Evolutionary conservation across 2,888 invertebrate genomes (phyloP), one percentile per base, ranked within the genome.

Genomic region (Seira musarum): DNA sequence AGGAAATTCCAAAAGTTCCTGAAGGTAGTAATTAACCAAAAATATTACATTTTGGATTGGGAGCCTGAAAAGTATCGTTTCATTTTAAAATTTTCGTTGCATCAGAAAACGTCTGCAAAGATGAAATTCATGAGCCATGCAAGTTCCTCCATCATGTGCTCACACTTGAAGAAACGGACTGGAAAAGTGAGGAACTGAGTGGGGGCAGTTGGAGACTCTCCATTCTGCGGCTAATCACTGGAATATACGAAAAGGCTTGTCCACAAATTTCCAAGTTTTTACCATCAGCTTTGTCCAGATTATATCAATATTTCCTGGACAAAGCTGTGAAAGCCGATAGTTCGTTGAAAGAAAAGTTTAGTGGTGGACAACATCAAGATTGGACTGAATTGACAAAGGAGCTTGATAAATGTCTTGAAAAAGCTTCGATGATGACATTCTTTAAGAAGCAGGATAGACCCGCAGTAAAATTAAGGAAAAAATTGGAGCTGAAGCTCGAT

Each of bases 201-300:
- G 69, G 64, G 13, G 76, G 76, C 21, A 69, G 76, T 19, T 76
- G 76, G 76, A 49, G 76, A 35, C 53, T 49, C 1, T 64, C 69
- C 13, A 76, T 76, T 57, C 15, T 76, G 0, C 49, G 69, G 1
- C 2, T 53, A 15, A 17, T 69, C 6, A 70, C 63, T 35, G 64
- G 25, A 24, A 57, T 76, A 30, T 76, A 64, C 35, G 70, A 61
- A 49, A 76, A 69, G 17, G 60, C 25, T 0, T 76, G 76, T 21
- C 76, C 76, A 5, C 76, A 76, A 64, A 64, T 76, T 35, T 19
- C 69, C 30, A 70, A 76, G 17, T 65, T 49, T 49, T 6, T 76
- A 1, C 30, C 76, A 0, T 63, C 69, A 1, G 68, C 76, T 0
- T 60, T 76, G 1, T 76, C 76, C 10, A 3, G 69, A 64, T 5